These are phyloP conservation scores for Corynorhinus townsendii DNA, from an alignment of 2,113 vertebrate species.

Conservation along the genomic window DNA sequence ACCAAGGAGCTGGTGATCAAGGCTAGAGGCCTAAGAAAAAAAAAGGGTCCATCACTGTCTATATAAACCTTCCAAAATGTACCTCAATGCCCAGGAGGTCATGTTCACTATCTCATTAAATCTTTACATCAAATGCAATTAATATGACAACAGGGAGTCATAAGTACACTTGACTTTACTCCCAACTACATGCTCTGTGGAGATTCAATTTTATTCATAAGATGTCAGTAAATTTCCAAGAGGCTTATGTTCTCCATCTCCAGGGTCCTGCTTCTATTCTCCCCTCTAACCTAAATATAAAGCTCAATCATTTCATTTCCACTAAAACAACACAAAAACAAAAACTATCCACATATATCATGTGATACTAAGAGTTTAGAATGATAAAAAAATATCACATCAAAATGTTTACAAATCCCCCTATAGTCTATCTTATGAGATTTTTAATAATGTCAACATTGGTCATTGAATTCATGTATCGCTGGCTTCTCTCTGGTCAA, in stretches of 20 bases:
- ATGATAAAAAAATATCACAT: not conserved
- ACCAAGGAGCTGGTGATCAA: not conserved
- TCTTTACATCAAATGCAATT: not conserved
- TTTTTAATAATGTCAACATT: not conserved
- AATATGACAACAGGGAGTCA: not conserved
- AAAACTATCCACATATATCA: not conserved
- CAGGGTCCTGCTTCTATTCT: not conserved
- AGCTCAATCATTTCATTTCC: not conserved
- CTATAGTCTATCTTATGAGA: not conserved
- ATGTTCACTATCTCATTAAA: not conserved
- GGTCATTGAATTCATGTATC: not conserved
- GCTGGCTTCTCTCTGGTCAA: not conserved
- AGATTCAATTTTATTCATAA: not conserved
- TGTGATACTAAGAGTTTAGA: not conserved
- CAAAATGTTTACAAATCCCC: not conserved
- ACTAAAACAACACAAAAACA: not conserved
- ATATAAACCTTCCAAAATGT: not conserved
- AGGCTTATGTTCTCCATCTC: not conserved
- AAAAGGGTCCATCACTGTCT: not conserved
- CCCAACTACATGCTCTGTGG: not conserved
- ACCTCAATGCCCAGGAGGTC: not conserved
- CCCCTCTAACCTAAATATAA: not conserved
- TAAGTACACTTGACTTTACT: not conserved
- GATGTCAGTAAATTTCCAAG: not conserved
- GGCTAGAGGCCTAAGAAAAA: not conserved